phyloP scores from a whole-genome alignment of 2,113 vertebrate species.

The Speoplatyrhinus poulsoni region DNA sequence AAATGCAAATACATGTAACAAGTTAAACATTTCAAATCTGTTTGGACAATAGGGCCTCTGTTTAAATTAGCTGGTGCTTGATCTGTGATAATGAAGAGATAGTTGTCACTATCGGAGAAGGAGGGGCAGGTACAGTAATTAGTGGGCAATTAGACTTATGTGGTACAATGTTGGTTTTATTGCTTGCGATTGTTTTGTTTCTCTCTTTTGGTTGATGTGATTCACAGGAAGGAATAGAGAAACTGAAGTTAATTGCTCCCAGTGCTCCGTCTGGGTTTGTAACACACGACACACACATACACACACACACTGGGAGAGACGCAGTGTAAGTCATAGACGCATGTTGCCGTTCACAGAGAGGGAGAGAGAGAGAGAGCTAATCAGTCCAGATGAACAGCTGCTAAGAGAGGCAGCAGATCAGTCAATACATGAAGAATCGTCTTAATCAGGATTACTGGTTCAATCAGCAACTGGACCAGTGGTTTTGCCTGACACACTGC shows the following conservation, averaged over 20 bases:
- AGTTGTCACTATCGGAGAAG: conserved; percentile 14
- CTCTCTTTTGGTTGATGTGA: conserved; percentile 23
- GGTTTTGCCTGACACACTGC: conserved; percentile 27
- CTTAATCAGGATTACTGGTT: conserved; percentile 68
- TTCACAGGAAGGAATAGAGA: conserved; percentile 50
- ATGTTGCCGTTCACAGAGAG: conserved; percentile 30
- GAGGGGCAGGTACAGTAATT: conserved; percentile 55
- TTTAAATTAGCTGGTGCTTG: conserved; percentile 44
- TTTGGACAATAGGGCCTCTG: conserved; percentile 34
- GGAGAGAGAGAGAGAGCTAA: conserved; percentile 57
- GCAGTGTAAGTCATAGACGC: conserved; percentile 11
- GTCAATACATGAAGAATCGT: conserved; percentile 66
- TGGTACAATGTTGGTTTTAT: conserved; percentile 63
- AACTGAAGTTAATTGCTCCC: conserved; percentile 74
- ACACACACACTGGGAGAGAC: not conserved
- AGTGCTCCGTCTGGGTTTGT: conserved; percentile 59
- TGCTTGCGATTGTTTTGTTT: conserved; percentile 59
- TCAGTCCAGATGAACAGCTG: conserved; percentile 67
- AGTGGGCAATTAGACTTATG: conserved; percentile 58
- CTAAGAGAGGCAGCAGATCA: conserved; percentile 64
- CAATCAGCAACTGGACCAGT: conserved; percentile 58
- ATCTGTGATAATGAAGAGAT: conserved; percentile 49
- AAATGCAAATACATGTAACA: not conserved
- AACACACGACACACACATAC: conserved; percentile 6
- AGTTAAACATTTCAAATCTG: not conserved